Base-by-base conservation (phyloP, 2,113 vertebrate genomes). In the Antechinus flavipes region DNA sequence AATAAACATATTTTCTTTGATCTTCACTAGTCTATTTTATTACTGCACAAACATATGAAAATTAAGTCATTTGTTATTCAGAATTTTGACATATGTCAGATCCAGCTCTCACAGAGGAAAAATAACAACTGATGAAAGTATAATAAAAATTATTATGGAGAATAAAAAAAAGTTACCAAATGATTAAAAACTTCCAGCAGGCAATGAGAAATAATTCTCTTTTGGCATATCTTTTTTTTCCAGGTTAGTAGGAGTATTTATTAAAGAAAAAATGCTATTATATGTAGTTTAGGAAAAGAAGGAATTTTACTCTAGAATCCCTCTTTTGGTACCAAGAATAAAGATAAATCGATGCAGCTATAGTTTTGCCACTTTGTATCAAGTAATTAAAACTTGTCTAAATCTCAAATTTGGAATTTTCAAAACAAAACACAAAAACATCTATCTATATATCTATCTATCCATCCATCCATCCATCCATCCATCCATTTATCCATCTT, bases 81-180 rank as follows among this genome's bases (percentile, higher is more conserved):
- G 53, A 93, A 24, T 94, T 94, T 90, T 53, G 90, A 26, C 42
- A 26, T 92, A 27, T 90, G 58, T 93, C 92, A 96, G 47, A 94
- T 61, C 55, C 52, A 84, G 93, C 47, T 96, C 89, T 96, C 91
- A 55, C 35, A 94, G 46, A 50, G 94, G 93, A 94, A 91, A 61
- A 52, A 89, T 92, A 96, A 91, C 56, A 92, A 42, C 68, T 42
- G 6, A 84, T 84, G n/a, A 95, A 90, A 68, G 25, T 54, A 90
- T 93, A 93, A 93, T 96, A 93, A 35, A 95, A 95, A 93, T 54
- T 30, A 26, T 52, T 56, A 91, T 35, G 47, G n/a, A 50, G 25
- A 94, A 93, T 93, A 92, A 53, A 93, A 93, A 90, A 93, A 76
- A 93, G 55, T 42, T 96, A 96, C 93, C 92, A 89, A 93, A 96